Evolutionary conservation across 2,888 invertebrate genomes (phyloP).

Genomic region (Cheilosia grossa): DNA sequence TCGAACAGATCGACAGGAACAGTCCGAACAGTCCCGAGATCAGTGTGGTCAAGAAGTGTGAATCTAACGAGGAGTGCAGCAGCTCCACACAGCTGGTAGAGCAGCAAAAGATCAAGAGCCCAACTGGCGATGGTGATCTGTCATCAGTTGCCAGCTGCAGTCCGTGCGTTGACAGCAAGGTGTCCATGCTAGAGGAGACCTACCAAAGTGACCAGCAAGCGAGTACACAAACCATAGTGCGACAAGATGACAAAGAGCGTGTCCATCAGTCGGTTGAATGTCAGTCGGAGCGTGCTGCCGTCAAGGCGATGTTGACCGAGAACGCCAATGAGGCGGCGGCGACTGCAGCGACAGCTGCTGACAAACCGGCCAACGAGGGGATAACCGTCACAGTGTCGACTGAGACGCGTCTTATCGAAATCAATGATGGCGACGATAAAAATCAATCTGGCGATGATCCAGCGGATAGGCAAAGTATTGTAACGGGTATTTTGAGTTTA

Average conservation of each 20-base stretch:
- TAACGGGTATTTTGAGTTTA: constrained; percentile 82
- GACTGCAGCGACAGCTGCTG: neutral
- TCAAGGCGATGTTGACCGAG: constrained; percentile 79
- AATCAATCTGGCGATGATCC: constrained; percentile 77
- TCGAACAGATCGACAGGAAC: constrained; percentile 70
- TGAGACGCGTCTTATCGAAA: constrained; percentile 81
- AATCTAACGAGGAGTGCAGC: constrained; percentile 48
- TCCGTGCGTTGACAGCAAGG: constrained; percentile 50
- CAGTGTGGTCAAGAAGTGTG: constrained; percentile 49
- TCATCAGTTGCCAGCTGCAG: constrained; percentile 40
- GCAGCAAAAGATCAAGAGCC: constrained; percentile 48
- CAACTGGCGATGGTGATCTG: neutral
- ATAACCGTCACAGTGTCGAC: constrained; percentile 81
- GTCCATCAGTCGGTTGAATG: constrained; percentile 79
- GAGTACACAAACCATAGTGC: constrained; percentile 76
- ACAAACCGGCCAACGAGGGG: constrained; percentile 62
- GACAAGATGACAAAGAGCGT: constrained; percentile 79
- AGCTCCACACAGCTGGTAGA: constrained; percentile 42
- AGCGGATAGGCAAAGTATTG: constrained; percentile 83
- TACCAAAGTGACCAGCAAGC: constrained; percentile 79
- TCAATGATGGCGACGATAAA: constrained; percentile 68
- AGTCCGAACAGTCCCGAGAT: constrained; percentile 56
- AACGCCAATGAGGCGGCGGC: constrained; percentile 7
- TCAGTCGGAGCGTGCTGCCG: constrained; percentile 79
- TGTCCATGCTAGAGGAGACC: constrained; percentile 79